A percentile compares a stretch with the other conserved stretches of the same genome.
phyloP scores from a whole-genome alignment of 2,797 vertebrate species.

The Peromyscus aztecus region DNA sequence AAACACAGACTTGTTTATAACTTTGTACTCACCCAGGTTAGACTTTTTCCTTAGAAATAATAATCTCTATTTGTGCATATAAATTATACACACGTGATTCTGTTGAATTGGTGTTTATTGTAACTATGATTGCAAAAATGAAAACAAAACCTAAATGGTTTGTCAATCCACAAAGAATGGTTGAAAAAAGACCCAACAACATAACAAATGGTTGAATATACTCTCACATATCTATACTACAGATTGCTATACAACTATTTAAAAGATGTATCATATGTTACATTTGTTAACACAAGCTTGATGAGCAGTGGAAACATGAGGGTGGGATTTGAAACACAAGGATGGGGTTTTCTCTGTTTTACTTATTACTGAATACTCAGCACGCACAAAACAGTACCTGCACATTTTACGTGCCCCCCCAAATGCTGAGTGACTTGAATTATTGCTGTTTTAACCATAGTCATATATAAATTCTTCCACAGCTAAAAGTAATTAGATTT shows the following conservation, averaged over 20 bases:
- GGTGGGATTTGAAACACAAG: not conserved
- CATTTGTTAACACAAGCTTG: conserved; percentile 28
- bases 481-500: conserved; percentile 51
- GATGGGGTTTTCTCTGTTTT: not conserved
- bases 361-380: not conserved
- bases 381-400: not conserved
- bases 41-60: conserved; percentile 28
- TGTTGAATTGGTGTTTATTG: not conserved
- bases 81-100: not conserved
- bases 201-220: not conserved
- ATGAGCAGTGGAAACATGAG: not conserved
- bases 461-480: not conserved
- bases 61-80: not conserved
- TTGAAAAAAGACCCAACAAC: not conserved
- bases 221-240: not conserved
- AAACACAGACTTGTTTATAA: not conserved
- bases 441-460: conserved; percentile 23
- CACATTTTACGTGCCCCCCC: not conserved
- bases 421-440: conserved; percentile 56
- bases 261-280: not conserved
- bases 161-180: not conserved
- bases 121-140: conserved; percentile 12
- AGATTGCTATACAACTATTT: not conserved
- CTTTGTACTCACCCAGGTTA: not conserved
- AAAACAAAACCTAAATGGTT: conserved; percentile 38